These are phyloP conservation scores for Hirtodrosophila duncani DNA, from an alignment of 2,888 invertebrate species.

Conservation along the genomic window DNA sequence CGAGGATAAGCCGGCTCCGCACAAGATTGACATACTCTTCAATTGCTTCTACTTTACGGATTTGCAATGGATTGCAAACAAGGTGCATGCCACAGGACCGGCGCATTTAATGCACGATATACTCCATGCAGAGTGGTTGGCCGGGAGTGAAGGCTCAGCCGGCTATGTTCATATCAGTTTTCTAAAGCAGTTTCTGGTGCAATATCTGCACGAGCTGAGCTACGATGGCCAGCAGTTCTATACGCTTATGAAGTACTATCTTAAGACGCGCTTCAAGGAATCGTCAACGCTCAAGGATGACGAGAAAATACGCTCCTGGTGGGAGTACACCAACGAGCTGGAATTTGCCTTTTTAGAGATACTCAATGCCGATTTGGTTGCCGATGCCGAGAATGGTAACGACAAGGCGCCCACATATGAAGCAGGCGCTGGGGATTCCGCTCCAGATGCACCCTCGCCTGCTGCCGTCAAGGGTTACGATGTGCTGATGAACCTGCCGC, in stretches of 20 bases:
- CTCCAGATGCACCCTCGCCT: neutral
- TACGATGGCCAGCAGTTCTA: conserved; percentile 91
- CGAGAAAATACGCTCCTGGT: conserved; percentile 74
- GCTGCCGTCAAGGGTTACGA: conserved; percentile 76
- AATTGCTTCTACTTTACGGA: conserved; percentile 86
- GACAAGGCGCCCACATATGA: neutral
- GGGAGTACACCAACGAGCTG: conserved; percentile 70
- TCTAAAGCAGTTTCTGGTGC: conserved; percentile 83
- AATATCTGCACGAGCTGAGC: conserved; percentile 85
- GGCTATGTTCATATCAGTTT: conserved; percentile 76
- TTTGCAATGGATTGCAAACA: conserved; percentile 88
- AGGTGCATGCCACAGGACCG: conserved; percentile 87
- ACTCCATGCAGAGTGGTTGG: conserved; percentile 78
- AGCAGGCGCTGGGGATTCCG: neutral
- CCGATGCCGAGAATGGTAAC: conserved; percentile 69
- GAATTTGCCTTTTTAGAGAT: conserved; percentile 79
- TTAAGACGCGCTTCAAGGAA: conserved; percentile 75
- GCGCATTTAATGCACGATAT: conserved; percentile 88
- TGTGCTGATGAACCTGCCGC: conserved; percentile 76
- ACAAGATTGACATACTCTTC: conserved; percentile 81
- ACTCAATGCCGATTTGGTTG: conserved; percentile 66
- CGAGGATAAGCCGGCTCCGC: conserved; percentile 64
- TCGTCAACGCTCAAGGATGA: conserved; percentile 64
- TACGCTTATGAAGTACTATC: conserved; percentile 82
- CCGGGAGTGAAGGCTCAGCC: conserved; percentile 35